phyloP scores from a whole-genome alignment of 1,140 invertebrate genomes.

The Brachionus angularis region DNA sequence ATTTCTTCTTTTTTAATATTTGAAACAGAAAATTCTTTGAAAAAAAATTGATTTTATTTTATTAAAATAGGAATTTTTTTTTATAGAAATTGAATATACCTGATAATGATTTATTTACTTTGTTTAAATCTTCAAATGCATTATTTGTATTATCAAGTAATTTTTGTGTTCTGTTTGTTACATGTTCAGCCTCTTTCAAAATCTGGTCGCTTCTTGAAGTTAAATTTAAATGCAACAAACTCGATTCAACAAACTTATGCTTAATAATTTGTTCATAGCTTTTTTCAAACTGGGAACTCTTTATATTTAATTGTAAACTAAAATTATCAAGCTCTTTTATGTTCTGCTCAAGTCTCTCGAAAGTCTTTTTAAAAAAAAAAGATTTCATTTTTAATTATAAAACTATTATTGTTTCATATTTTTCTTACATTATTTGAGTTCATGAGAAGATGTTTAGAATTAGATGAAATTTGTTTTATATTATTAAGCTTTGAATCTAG shows the following conservation, averaged over 20 bases:
- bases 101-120: conserved; percentile 2
- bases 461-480: no score
- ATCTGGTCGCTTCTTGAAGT: background rate
- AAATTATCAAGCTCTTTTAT: background rate
- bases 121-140: conserved; percentile 10
- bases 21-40: conserved; percentile 6
- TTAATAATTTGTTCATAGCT: background rate
- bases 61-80: background rate
- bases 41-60: background rate
- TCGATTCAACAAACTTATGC: background rate
- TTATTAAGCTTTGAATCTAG: background rate
- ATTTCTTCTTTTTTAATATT: conserved; percentile 25
- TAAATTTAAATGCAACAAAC: background rate
- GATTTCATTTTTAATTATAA: background rate
- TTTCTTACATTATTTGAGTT: background rate
- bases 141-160: conserved; percentile 25
- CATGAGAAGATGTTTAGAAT: background rate
- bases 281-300: background rate
- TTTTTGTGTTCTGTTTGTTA: conserved; percentile 24
- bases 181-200: conserved; percentile 6
- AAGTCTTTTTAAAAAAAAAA: background rate
- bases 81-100: background rate
- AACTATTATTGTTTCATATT: background rate
- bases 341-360: background rate
- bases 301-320: background rate